Percentiles rank a stretch among this genome's conserved stretches.
These are phyloP conservation scores for Hemaris fuciformis DNA, from an alignment of 2,888 invertebrate species.

Conservation along the genomic window DNA sequence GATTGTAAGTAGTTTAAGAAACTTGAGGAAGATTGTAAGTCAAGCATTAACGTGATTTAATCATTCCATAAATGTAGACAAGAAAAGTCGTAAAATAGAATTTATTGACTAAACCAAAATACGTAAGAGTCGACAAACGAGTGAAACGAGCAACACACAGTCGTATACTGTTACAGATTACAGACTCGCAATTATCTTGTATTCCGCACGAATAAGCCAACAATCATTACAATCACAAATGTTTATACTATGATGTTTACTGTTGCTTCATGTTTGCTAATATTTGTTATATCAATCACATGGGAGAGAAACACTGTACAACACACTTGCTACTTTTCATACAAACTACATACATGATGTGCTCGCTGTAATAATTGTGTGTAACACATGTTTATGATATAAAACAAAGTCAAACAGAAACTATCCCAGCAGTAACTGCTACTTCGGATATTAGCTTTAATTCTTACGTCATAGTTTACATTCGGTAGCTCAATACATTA, in stretches of 20 bases:
- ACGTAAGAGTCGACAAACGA: slow-evolving; percentile 42
- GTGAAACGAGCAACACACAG: slow-evolving; percentile 34
- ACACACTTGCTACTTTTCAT: not conserved
- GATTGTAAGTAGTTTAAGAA: too few species aligned
- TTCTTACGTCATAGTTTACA: too few species aligned
- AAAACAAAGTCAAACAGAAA: too few species aligned
- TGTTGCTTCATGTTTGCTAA: slow-evolving; percentile 32
- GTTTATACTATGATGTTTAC: slow-evolving; percentile 42
- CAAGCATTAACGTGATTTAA: slow-evolving; percentile 5
- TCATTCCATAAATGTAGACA: slow-evolving; percentile 16
- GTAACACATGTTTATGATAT: not conserved
- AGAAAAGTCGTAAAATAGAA: slow-evolving; percentile 46
- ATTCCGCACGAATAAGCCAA: slow-evolving; percentile 23
- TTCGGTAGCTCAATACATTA: too few species aligned
- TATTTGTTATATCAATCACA: slow-evolving; percentile 36
- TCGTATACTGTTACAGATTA: slow-evolving; percentile 37
- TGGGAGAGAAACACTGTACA: slow-evolving; percentile 16
- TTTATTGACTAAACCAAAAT: slow-evolving; percentile 51
- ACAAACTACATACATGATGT: not conserved
- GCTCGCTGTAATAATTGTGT: not conserved
- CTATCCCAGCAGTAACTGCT: too few species aligned
- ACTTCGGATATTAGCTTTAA: too few species aligned
- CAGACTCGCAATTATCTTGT: slow-evolving; percentile 37
- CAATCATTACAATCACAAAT: slow-evolving; percentile 34
- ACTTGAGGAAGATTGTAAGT: too few species aligned